Conservation (phyloP, 2,888 invertebrate genomes). For the Drosophila nigricruria region DNA sequence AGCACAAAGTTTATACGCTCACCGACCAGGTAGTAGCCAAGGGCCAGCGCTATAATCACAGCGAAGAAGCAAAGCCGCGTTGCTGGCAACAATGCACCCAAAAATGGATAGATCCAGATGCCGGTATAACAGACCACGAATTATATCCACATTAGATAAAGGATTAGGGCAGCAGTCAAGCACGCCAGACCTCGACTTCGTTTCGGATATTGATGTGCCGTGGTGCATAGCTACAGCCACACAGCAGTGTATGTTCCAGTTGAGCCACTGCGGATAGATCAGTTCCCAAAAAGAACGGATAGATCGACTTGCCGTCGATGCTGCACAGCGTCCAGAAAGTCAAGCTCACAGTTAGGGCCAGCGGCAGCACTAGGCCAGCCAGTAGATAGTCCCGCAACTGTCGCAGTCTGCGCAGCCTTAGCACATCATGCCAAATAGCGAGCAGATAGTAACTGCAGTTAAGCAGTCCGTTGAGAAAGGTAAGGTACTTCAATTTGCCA, state of each 20-base stretch:
- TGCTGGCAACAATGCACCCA: constrained; percentile 4
- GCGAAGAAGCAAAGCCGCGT: constrained; percentile 36
- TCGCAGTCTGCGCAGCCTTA: background rate
- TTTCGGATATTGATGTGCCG: constrained; percentile 48
- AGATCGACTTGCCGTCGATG: background rate
- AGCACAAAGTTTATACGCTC: constrained; percentile 37
- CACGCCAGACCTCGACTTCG: constrained; percentile 14
- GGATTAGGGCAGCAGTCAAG: constrained; percentile 14
- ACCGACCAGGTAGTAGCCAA: constrained; percentile 48
- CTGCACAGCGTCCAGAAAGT: constrained; percentile 56
- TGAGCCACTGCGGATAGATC: constrained; percentile 57
- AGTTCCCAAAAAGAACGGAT: constrained; percentile 39
- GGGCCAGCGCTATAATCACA: constrained; percentile 23
- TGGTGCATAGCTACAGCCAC: constrained; percentile 29
- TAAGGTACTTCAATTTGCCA: constrained; percentile 67
- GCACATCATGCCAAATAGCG: constrained; percentile 43
- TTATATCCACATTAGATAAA: constrained; percentile 46
- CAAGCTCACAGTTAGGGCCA: constrained; percentile 32
- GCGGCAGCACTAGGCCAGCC: constrained; percentile 32
- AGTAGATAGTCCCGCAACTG: constrained; percentile 40
- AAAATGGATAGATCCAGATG: constrained; percentile 62
- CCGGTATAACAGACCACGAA: constrained; percentile 23
- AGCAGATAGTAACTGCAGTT: constrained; percentile 46
- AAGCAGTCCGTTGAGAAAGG: constrained; percentile 49
- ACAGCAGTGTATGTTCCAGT: constrained; percentile 49